Evolutionary conservation across 1,140 invertebrate genomes (phyloP).

Genomic region (Drosophila sturtevanti): DNA sequence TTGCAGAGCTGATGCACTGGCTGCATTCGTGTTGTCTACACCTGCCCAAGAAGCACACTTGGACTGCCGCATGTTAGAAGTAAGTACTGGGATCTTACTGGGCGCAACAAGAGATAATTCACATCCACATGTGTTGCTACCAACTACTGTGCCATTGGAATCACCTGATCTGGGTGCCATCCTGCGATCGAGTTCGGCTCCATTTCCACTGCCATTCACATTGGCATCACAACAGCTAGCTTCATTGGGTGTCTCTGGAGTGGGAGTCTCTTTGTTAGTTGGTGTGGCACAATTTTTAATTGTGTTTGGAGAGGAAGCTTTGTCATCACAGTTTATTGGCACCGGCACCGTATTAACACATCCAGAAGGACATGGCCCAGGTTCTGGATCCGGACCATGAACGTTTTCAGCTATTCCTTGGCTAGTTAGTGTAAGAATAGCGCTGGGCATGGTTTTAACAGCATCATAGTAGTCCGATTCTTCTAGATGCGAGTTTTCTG

Average conservation of each 20-base stretch:
- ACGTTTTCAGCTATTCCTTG: slow-evolving; percentile 17
- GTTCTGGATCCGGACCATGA: not conserved
- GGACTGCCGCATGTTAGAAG: slow-evolving; percentile 76
- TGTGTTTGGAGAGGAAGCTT: slow-evolving; percentile 21
- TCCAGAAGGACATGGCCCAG: slow-evolving; percentile 2
- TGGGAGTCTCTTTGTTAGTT: slow-evolving; percentile 17
- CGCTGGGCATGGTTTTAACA: slow-evolving; percentile 30
- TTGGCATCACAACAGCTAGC: slow-evolving; percentile 14
- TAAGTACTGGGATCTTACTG: slow-evolving; percentile 78
- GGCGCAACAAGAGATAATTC: slow-evolving; percentile 30
- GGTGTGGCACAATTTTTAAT: slow-evolving; percentile 17
- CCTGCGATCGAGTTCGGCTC: slow-evolving; percentile 32
- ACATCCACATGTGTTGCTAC: slow-evolving; percentile 24
- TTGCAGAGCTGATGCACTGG: slow-evolving; percentile 11
- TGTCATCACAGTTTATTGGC: slow-evolving; percentile 50
- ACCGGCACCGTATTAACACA: not conserved
- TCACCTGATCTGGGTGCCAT: slow-evolving; percentile 39
- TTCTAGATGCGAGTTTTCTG: slow-evolving; percentile 67
- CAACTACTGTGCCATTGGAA: slow-evolving; percentile 22
- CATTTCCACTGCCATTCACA: slow-evolving; percentile 35
- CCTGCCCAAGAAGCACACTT: slow-evolving; percentile 86
- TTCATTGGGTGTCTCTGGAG: slow-evolving; percentile 10
- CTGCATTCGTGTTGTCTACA: slow-evolving; percentile 58
- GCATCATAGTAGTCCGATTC: slow-evolving; percentile 78
- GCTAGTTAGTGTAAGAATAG: not conserved